A percentile compares a stretch with the other conserved stretches of the same genome.
Conservation (phyloP, 2,797 vertebrate species). For the Gambelia wislizenii region DNA sequence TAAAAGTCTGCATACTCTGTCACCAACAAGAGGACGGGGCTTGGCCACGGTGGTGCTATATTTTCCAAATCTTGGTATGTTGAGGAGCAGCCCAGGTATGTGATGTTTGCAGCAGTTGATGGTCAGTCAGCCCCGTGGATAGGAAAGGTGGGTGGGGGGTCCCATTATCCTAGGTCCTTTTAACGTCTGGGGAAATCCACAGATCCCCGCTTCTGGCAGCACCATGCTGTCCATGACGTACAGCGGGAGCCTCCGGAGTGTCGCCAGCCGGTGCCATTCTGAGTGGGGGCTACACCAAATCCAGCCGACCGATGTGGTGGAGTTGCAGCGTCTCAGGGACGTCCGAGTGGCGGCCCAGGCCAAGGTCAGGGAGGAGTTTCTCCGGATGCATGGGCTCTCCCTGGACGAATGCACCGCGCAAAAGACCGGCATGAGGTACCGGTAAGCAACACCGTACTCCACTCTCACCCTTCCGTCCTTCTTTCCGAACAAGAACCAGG, state of each 20-base stretch:
- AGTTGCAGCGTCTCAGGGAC: constrained; percentile 91
- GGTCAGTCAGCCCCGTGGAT: rapidly evolving
- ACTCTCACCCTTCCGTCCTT: no score
- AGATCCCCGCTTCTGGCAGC: constrained; percentile 82
- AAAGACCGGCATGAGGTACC: constrained; percentile 97
- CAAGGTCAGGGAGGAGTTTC: constrained; percentile 97
- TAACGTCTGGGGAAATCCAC: constrained; percentile 82
- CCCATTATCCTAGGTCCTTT: constrained; percentile 43
- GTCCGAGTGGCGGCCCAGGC: constrained; percentile 91
- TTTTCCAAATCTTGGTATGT: no score
- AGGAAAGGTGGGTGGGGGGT: not conserved
- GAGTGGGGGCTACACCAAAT: constrained; percentile 93
- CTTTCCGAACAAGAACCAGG: not conserved
- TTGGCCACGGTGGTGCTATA: not conserved
- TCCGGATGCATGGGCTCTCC: constrained; percentile 94
- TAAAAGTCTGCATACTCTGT: not conserved
- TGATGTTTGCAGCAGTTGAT: not conserved
- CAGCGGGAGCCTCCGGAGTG: constrained; percentile 95
- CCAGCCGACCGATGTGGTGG: constrained; percentile 85
- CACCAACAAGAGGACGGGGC: not conserved
- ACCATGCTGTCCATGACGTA: constrained; percentile 98
- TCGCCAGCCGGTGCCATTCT: constrained; percentile 92
- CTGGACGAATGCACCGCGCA: constrained; percentile 92
- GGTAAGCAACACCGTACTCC: constrained; percentile 84
- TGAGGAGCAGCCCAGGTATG: no score